Evolutionary conservation across 2,888 invertebrate species (phyloP).

Genomic region (Schrankia costaestrigalis): DNA sequence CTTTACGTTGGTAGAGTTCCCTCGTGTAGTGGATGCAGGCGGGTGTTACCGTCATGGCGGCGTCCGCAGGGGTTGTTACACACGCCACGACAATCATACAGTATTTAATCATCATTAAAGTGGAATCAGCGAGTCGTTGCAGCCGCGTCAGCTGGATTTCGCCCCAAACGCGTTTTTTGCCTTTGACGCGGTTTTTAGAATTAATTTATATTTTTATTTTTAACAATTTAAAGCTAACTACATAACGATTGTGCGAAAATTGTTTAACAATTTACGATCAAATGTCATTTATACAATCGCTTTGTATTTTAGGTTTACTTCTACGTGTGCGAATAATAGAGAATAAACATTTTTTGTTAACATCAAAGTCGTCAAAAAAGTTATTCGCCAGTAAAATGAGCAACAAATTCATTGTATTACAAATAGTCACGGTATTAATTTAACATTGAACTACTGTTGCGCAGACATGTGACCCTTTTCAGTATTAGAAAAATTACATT

Average conservation of each 20-base stretch:
- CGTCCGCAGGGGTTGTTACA: slow-evolving; percentile 30
- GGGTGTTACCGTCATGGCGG: background rate
- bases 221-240: background rate
- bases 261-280: slow-evolving; percentile 4
- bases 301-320: too few species aligned
- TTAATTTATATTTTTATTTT: slow-evolving; percentile 6
- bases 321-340: too few species aligned
- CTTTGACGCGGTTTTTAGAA: slow-evolving; percentile 50
- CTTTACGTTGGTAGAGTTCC: slow-evolving; percentile 29
- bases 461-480: slow-evolving; percentile 32
- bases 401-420: slow-evolving; percentile 6
- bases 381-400: too few species aligned
- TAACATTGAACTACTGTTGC: slow-evolving; percentile 19
- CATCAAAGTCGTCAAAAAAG: too few species aligned
- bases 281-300: too few species aligned
- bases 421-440: slow-evolving; percentile 10
- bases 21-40: slow-evolving; percentile 14
- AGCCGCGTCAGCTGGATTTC: slow-evolving; percentile 64
- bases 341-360: too few species aligned
- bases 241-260: background rate
- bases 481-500: slow-evolving; percentile 41
- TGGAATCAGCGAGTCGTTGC: slow-evolving; percentile 64
- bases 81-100: slow-evolving; percentile 70
- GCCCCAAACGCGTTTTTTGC: slow-evolving; percentile 59
- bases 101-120: slow-evolving; percentile 79